Base-by-base conservation (phyloP, 2,113 vertebrate genomes). In the Triplophysa rosa region DNA sequence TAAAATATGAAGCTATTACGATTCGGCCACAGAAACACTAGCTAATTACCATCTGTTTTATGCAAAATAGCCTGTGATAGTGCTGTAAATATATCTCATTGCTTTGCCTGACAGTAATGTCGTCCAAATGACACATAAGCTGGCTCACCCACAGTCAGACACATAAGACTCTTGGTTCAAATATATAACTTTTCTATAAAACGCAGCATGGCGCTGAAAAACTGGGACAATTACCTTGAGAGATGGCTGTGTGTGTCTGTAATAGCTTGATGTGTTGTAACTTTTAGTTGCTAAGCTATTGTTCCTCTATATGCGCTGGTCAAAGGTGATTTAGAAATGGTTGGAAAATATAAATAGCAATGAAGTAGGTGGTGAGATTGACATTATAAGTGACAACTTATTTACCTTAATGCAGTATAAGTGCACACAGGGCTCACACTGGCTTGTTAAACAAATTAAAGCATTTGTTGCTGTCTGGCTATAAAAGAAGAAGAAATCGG, bases 21-120 rank as follows among this genome's bases (percentile, higher is more conserved):
- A 78, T 69, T 47, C 67, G 23, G 47, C 67, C 61, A 45, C 64
- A 61, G 75, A 54, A 82, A 78, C 75, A 67, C 75, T 54, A 58
- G 47, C 33, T 65, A 65, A 62, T 40, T 72, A 61, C 75, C 75
- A 82, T 78, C 80, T 78, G 75, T 73, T 82, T 82, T n/a, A 21
- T 73, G 29, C 52, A 78, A 78, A 78, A 72, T 70, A 67, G 80
- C 68, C 58, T 82, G 68, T 73, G 75, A 82, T 73, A 67, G 26
- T 26, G 7, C 37, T 72, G 75, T 56, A 37, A 52, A 71, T 66
- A 37, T 66, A 82, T 71, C 49, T 66, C 49, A 17, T n/a, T n/a
- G 62, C 47, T 67, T 16, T 67, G 65, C 65, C 21, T 67, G 42
- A 67, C 65, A 23, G 23, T 69, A 10, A 4, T 65, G 63, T 65